Evolutionary conservation across 1,140 invertebrate genomes (phyloP).

Genomic region (Pogonus chalceus): DNA sequence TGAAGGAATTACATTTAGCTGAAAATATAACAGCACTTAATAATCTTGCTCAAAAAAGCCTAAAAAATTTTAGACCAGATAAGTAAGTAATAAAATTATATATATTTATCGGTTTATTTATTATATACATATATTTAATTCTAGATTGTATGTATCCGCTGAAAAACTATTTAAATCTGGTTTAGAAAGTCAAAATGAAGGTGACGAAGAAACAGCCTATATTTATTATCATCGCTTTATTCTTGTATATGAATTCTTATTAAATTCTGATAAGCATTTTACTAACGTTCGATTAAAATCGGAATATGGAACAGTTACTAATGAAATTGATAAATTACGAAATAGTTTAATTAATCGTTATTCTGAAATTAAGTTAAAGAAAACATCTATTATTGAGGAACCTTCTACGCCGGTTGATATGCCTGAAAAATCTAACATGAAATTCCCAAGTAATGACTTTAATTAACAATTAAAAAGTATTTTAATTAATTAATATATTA

Average conservation of each 20-base stretch:
- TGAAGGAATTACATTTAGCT: not conserved
- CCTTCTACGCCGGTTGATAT: not conserved
- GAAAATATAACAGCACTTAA: not conserved
- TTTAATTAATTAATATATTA: not conserved
- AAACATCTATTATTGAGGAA: too few relatives aligned
- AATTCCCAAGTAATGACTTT: not conserved
- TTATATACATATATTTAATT: not conserved
- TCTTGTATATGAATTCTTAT: not conserved
- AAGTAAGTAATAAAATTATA: not conserved
- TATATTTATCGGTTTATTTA: not conserved
- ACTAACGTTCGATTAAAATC: not conserved
- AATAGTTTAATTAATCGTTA: not conserved
- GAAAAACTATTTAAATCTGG: not conserved
- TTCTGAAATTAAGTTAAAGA: not conserved
- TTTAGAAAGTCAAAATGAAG: not conserved
- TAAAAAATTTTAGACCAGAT: not conserved
- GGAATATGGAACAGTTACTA: not conserved
- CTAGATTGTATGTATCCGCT: not conserved
- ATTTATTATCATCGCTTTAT: not conserved
- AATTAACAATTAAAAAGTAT: not conserved
- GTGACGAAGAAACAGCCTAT: not conserved
- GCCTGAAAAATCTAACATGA: not conserved
- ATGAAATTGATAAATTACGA: not conserved
- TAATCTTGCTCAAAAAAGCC: not conserved
- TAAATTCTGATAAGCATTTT: not conserved